Base-by-base conservation (phyloP, 1,140 invertebrate species). In the Drosophila orena region DNA sequence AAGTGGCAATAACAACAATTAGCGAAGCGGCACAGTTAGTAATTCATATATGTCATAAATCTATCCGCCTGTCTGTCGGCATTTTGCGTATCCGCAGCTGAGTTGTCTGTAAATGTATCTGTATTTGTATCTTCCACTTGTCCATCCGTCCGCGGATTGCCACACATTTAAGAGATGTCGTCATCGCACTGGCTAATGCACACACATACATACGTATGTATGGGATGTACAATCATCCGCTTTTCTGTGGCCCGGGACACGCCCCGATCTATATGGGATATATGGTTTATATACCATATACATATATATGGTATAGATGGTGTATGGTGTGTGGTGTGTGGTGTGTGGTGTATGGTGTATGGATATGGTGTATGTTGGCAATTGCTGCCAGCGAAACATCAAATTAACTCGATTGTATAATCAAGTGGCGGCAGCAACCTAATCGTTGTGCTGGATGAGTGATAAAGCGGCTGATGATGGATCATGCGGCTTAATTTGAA, bases 11-110 rank as follows among this genome's bases (percentile, higher is more conserved):
- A 61, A 43, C 65, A 88, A 79, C 85, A 88, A 83, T 81, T 79
- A 66, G 69, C 55, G 69, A 46, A 60, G 68, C 68, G 58, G 66
- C 77, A 69, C 74, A 72, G 77, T 66, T 75, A 76, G 76, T 83
- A 83, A 84, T 88, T 86, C 83, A 89, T 89, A 83, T 85, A 83
- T 88, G 84, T 89, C 83, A 88, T 88, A 88, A 89, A 88, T 88
- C 77, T 70, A 74, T 88, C 79, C 72, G 56, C 83, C 79, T 76
- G 56, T 88, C 79, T 76, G 56, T 88, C 81, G 58, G 38, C 44
- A 38, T 69, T 44, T 57, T 44, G 42, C 42, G 37, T 50, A 24
- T 59, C 40, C 52, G 15, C 69, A 35, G 57, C 38, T 40, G 35
- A 22, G 40, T 7, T 54, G 40, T 53, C 20, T 77, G 47, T 40